Conservation (phyloP, 2,113 vertebrate species). For the Poicephalus meyeri region DNA sequence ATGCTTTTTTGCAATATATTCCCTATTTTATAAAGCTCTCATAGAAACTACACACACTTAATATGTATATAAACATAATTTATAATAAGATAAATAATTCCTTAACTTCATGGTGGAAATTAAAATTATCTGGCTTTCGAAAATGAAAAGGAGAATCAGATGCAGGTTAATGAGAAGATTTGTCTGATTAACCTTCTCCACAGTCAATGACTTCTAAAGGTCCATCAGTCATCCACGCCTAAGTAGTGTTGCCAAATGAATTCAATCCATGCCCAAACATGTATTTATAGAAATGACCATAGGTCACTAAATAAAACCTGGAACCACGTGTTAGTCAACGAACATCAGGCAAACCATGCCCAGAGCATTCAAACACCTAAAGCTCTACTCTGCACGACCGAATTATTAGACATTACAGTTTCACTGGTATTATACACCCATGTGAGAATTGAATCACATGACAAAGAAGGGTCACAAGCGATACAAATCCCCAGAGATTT, state of each 20-base stretch:
- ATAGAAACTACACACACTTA: not conserved
- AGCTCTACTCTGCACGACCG: not conserved
- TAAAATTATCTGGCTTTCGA: not conserved
- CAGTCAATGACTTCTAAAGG: not conserved
- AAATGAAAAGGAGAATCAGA: slow-evolving; percentile 3
- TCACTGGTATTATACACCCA: not conserved
- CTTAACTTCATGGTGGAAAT: not conserved
- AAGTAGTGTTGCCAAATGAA: not conserved
- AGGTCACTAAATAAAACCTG: not conserved
- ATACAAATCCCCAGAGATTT: not conserved
- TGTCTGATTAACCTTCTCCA: slow-evolving; percentile 17
- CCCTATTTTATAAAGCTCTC: not conserved
- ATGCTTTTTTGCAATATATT: not conserved
- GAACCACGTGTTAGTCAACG: not conserved
- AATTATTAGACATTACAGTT: not conserved
- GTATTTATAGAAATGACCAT: not conserved
- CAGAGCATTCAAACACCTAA: not conserved
- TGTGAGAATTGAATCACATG: not conserved
- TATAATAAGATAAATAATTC: not conserved
- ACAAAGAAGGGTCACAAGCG: not conserved
- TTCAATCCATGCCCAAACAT: not conserved
- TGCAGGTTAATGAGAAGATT: slow-evolving; percentile 20
- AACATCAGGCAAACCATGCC: not conserved
- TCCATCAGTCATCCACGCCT: not conserved
- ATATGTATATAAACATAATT: not conserved